These are phyloP conservation scores for Antedon mediterranea DNA, from an alignment of 53 echinoderm and acorn worm species.

Conservation along the genomic window DNA sequence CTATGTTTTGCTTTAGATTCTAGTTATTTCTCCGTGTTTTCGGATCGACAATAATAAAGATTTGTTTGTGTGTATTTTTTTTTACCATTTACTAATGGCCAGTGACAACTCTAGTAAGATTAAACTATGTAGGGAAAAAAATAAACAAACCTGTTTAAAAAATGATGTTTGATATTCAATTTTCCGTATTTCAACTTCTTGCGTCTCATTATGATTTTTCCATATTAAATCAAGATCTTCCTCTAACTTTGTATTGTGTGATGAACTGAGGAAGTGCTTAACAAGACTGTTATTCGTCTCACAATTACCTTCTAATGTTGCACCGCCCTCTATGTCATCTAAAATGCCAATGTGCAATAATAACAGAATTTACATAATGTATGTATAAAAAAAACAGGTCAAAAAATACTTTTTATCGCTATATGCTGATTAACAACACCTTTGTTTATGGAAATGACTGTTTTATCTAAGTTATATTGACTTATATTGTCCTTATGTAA, in stretches of 20 bases:
- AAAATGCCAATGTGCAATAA: too few relatives aligned
- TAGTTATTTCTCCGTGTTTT: too few relatives aligned
- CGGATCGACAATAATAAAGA: too few relatives aligned
- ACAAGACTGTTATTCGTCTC: neutral
- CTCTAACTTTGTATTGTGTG: slow-evolving; percentile 6
- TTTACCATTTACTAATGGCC: neutral
- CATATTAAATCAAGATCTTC: slow-evolving; percentile 3
- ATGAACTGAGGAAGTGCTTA: slow-evolving; percentile 15
- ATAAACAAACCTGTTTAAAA: neutral
- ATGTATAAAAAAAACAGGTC: too few relatives aligned
- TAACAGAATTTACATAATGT: too few relatives aligned
- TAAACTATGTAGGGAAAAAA: neutral
- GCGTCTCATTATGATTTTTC: neutral
- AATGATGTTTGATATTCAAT: slow-evolving; percentile 24
- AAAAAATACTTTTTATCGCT: too few relatives aligned
- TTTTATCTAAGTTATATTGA: too few relatives aligned
- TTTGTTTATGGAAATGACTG: too few relatives aligned
- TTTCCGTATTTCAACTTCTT: neutral
- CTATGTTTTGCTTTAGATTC: too few relatives aligned
- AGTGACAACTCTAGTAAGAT: neutral
- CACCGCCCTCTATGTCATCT: slow-evolving; percentile 22
- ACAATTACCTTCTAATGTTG: slow-evolving; percentile 5
- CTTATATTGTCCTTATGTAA: too few relatives aligned
- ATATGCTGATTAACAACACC: too few relatives aligned
- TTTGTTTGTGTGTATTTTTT: too few relatives aligned